Evolutionary conservation across 2,113 vertebrate species (phyloP).

Genomic region (Prionailurus viverrinus): DNA sequence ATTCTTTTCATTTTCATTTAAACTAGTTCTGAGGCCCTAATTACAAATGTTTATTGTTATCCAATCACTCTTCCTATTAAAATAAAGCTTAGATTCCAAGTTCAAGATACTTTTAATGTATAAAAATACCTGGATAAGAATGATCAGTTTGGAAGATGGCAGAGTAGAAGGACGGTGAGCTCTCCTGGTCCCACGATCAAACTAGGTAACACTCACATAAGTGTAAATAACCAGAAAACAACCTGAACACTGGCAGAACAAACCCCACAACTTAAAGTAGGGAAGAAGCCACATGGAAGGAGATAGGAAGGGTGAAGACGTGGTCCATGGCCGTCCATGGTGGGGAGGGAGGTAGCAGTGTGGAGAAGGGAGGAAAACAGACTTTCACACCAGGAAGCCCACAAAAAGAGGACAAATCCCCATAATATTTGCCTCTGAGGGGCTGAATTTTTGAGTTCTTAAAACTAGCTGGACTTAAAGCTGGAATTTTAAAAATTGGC

Average conservation of each 20-base stretch:
- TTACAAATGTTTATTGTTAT: background rate
- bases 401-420: background rate
- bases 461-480: background rate
- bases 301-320: background rate
- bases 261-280: background rate
- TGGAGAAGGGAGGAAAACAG: background rate
- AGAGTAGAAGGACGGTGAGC: background rate
- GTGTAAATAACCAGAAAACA: background rate
- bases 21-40: background rate
- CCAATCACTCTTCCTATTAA: background rate
- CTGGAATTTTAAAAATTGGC: background rate
- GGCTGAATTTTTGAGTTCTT: background rate
- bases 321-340: background rate
- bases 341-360: background rate
- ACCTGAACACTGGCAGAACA: background rate
- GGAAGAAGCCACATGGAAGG: background rate
- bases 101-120: background rate
- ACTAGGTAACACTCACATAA: background rate
- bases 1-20: background rate
- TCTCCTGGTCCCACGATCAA: background rate
- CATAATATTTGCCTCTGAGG: background rate
- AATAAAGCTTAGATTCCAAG: slow-evolving; percentile 10
- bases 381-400: background rate
- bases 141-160: background rate
- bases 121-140: slow-evolving; percentile 24